Percentiles rank a stretch among this genome's conserved stretches.
Evolutionary conservation across 2,113 vertebrate genomes (phyloP).

Genomic region (Machaerirhynchus nigripectus): DNA sequence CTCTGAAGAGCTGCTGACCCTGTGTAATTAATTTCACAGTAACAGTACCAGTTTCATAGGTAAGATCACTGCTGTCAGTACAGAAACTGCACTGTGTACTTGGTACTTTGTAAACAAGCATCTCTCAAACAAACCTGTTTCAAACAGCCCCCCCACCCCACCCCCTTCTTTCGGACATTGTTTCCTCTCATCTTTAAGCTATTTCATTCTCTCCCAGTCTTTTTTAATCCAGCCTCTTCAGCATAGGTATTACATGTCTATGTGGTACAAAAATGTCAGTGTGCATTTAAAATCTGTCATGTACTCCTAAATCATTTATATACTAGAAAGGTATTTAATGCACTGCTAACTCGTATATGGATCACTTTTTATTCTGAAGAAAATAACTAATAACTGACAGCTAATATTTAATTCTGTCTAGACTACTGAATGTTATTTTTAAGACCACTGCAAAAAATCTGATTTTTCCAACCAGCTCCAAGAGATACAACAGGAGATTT

Average conservation of each 20-base stretch:
- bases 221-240: background rate
- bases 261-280: background rate
- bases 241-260: background rate
- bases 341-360: conserved; percentile 39
- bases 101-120: background rate
- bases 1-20: background rate
- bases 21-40: background rate
- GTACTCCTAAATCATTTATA: conserved; percentile 44
- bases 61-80: background rate
- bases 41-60: background rate
- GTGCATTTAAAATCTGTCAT: conserved; percentile 37
- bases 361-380: background rate
- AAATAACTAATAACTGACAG: conserved; percentile 22
- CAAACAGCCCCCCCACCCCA: background rate
- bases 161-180: background rate
- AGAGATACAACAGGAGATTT: background rate
- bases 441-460: background rate
- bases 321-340: conserved; percentile 48
- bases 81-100: background rate
- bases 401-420: conserved; percentile 19
- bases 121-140: background rate
- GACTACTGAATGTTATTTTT: background rate
- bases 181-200: background rate
- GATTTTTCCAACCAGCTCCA: background rate
- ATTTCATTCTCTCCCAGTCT: background rate